A percentile compares a stretch with the other conserved stretches of the same genome.
These are phyloP conservation scores for Bubalus kerabau DNA, from an alignment of 2,113 vertebrate species.

Conservation along the genomic window DNA sequence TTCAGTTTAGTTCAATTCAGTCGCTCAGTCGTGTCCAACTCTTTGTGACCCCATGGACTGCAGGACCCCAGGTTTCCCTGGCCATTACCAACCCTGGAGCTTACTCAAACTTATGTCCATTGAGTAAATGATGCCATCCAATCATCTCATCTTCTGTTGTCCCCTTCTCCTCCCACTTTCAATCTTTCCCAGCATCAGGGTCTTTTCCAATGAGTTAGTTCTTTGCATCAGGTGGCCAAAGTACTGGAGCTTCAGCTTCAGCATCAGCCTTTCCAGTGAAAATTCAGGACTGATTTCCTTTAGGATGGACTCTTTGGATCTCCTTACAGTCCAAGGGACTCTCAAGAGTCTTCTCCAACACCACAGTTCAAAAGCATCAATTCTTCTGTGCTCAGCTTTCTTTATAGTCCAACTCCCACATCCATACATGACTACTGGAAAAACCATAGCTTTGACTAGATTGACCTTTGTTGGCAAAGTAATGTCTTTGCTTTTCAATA, in stretches of 20 bases:
- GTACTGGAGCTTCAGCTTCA: not conserved
- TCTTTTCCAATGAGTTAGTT: not conserved
- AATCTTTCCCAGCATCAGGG: not conserved
- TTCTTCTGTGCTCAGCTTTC: not conserved
- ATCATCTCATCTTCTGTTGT: not conserved
- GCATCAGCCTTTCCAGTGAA: not conserved
- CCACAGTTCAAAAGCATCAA: not conserved
- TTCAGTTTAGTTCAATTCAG: not conserved
- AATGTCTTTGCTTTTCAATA: not conserved
- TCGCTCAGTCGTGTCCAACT: not conserved
- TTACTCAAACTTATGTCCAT: not conserved
- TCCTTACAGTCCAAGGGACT: not conserved
- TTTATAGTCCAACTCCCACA: not conserved
- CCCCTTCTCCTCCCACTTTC: not conserved
- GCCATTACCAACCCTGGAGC: not conserved
- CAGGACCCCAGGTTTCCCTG: not conserved
- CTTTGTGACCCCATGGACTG: not conserved
- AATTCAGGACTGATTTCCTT: not conserved
- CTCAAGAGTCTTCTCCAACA: not conserved
- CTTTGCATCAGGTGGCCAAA: not conserved
- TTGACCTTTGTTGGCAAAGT: not conserved
- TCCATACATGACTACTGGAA: not conserved
- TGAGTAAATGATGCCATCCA: not conserved
- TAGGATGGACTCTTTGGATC: not conserved
- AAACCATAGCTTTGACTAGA: not conserved